phyloP scores from a whole-genome alignment of 2,888 invertebrate genomes.

The Lamproptera curius region DNA sequence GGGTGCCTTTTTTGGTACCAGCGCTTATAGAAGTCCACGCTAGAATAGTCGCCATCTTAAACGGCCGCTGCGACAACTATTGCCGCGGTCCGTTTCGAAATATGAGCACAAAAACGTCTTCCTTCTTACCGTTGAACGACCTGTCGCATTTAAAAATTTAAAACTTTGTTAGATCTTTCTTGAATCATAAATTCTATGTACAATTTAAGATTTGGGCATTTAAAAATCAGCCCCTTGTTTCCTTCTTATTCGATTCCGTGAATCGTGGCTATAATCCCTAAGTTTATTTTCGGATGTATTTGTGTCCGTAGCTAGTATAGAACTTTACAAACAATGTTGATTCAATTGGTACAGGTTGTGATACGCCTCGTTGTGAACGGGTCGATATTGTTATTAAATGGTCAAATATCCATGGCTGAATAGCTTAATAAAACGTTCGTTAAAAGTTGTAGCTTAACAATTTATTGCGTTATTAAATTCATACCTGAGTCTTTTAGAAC shows the following conservation, averaged over 20 bases:
- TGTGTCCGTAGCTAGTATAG: slow-evolving; percentile 77
- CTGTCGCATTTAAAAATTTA: slow-evolving; percentile 68
- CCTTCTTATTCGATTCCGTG: slow-evolving; percentile 75
- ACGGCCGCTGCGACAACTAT: slow-evolving; percentile 41
- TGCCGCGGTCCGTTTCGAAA: slow-evolving; percentile 46
- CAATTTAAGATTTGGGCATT: slow-evolving; percentile 70
- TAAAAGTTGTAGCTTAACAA: slow-evolving; percentile 74
- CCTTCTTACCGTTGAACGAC: slow-evolving; percentile 74
- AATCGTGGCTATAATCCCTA: slow-evolving; percentile 74
- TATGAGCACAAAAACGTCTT: slow-evolving; percentile 76
- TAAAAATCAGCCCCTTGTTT: slow-evolving; percentile 66
- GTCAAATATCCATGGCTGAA: slow-evolving; percentile 72
- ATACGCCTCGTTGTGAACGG: slow-evolving; percentile 77
- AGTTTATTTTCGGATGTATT: slow-evolving; percentile 74
- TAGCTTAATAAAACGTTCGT: slow-evolving; percentile 75
- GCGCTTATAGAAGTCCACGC: slow-evolving; percentile 46
- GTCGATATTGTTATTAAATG: slow-evolving; percentile 77
- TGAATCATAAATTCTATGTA: slow-evolving; percentile 70
- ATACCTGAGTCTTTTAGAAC: slow-evolving; percentile 66
- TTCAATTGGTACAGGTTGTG: slow-evolving; percentile 79
- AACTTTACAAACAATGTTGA: slow-evolving; percentile 78
- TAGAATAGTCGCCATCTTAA: slow-evolving; percentile 54
- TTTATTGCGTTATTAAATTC: slow-evolving; percentile 72
- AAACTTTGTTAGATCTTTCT: slow-evolving; percentile 70
- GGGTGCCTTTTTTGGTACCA: slow-evolving; percentile 43